Percentiles rank a stretch among this genome's conserved stretches.
Evolutionary conservation across 2,113 vertebrate species (phyloP).

Genomic region (Bubo bubo): DNA sequence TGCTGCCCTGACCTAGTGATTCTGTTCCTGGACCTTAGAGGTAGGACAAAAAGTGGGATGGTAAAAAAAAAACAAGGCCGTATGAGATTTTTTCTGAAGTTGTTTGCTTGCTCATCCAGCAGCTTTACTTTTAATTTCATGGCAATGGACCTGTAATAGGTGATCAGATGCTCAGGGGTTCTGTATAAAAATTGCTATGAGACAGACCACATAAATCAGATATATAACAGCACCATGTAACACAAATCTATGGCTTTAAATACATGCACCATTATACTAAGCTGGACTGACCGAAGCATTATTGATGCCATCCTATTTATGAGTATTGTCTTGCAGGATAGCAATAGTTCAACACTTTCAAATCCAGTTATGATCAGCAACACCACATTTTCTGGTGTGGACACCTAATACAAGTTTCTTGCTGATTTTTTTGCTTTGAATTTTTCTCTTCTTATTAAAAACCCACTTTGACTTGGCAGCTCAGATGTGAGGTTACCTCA

Average conservation of each 20-base stretch:
- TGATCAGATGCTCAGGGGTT: neutral
- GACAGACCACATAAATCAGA: neutral
- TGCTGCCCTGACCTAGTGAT: neutral
- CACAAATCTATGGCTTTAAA: neutral
- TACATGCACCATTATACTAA: rapidly evolving
- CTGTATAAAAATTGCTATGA: neutral
- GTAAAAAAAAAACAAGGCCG: neutral
- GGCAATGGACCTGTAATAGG: neutral
- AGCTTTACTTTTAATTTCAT: neutral
- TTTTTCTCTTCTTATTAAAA: neutral
- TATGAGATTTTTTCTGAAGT: neutral
- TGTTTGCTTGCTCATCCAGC: neutral
- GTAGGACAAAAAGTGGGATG: neutral
- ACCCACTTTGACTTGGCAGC: neutral
- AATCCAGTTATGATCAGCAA: neutral
- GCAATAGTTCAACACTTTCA: neutral
- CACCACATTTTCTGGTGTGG: neutral
- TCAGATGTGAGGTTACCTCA: neutral
- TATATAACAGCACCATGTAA: neutral
- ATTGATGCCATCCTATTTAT: neutral
- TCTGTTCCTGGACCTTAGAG: neutral
- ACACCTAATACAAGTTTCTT: neutral
- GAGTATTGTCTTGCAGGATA: neutral
- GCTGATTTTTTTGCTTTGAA: neutral
- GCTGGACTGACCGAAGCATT: neutral